Evolutionary conservation across 2,888 invertebrate species (phyloP).

Genomic region (Eueremaeus valkanovi): DNA sequence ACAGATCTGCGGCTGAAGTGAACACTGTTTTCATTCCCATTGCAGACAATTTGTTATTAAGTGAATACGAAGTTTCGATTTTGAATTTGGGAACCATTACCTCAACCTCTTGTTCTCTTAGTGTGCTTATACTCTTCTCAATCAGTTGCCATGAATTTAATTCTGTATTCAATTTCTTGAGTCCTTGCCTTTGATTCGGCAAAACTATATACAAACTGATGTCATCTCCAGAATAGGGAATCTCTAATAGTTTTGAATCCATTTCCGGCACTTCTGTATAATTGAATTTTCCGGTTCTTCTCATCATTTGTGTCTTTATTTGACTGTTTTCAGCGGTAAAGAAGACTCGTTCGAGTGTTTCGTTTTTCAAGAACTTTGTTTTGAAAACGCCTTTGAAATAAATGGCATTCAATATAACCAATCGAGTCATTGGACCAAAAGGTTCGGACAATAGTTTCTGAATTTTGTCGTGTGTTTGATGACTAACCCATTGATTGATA

Average conservation of each 20-base stretch:
- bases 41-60: slow-evolving; percentile 43
- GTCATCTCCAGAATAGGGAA: too few species aligned
- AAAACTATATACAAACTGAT: too few species aligned
- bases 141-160: neutral
- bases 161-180: slow-evolving; percentile 42
- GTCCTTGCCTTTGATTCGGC: too few species aligned
- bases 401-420: slow-evolving; percentile 56
- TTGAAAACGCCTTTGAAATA: slow-evolving; percentile 56
- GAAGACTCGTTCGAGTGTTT: slow-evolving; percentile 46
- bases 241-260: too few species aligned
- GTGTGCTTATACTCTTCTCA: slow-evolving; percentile 23
- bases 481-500: slow-evolving; percentile 45
- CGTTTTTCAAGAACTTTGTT: slow-evolving; percentile 50
- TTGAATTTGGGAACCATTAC: too few species aligned
- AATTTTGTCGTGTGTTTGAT: slow-evolving; percentile 44
- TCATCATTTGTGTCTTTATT: slow-evolving; percentile 53
- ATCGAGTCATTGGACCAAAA: slow-evolving; percentile 48
- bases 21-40: too few species aligned
- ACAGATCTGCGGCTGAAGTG: too few species aligned
- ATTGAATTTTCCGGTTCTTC: slow-evolving; percentile 48
- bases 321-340: slow-evolving; percentile 45
- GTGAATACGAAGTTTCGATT: slow-evolving; percentile 42
- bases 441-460: slow-evolving; percentile 42
- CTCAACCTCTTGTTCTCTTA: slow-evolving; percentile 42
- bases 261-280: slow-evolving; percentile 44